These are phyloP conservation scores for Myopa testacea DNA, from an alignment of 2,888 invertebrate species.

Conservation along the genomic window DNA sequence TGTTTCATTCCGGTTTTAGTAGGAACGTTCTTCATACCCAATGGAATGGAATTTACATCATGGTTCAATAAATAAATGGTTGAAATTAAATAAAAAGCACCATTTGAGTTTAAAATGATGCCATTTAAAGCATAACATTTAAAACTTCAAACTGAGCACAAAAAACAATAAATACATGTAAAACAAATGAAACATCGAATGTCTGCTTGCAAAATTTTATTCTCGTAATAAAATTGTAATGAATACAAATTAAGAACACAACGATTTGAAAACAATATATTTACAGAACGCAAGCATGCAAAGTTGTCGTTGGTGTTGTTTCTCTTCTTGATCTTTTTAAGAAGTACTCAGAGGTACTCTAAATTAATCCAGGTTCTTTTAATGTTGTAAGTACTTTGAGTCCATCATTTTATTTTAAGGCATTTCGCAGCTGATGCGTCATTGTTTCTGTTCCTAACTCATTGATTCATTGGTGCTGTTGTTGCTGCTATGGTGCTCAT, in stretches of 20 bases:
- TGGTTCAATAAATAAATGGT: no score
- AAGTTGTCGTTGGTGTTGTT: background rate
- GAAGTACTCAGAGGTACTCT: no score
- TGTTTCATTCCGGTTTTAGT: no score
- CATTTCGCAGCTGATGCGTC: no score
- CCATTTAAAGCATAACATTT: no score
- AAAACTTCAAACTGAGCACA: background rate
- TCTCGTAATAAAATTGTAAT: slow-evolving; percentile 44
- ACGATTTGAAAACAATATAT: background rate
- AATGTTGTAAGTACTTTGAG: background rate
- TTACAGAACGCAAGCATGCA: slow-evolving; percentile 31
- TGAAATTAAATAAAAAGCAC: no score
- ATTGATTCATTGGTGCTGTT: background rate
- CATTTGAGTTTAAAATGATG: no score
- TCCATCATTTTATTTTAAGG: background rate
- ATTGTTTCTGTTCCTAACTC: background rate
- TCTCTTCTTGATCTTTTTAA: background rate
- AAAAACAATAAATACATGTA: no score
- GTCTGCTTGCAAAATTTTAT: background rate
- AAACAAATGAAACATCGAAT: background rate
- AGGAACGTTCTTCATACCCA: no score
- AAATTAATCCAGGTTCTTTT: background rate
- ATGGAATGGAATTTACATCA: no score
- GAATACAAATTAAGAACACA: slow-evolving; percentile 16
- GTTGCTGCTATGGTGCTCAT: slow-evolving; percentile 37